A percentile compares a stretch with the other conserved stretches of the same genome.
Conservation (phyloP, 2,888 invertebrate species). For the Zaprionus lineosus region DNA sequence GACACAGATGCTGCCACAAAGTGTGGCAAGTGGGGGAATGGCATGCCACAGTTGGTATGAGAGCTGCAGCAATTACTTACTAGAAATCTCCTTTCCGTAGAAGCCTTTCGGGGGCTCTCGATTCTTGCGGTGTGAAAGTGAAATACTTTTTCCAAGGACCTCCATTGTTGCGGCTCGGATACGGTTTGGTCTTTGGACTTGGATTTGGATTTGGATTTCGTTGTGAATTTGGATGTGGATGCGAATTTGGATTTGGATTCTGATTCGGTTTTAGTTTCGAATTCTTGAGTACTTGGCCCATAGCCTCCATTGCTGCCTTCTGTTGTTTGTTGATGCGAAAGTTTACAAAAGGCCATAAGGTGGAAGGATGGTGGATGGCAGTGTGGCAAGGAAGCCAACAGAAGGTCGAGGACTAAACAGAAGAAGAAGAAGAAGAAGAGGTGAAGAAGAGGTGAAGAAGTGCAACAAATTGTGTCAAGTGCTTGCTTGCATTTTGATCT, state of each 20-base stretch:
- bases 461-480: constrained; percentile 62
- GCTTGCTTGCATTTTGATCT: constrained; percentile 52
- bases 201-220: too few relatives aligned
- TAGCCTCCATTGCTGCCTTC: not conserved
- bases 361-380: too few relatives aligned
- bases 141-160: constrained; percentile 70
- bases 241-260: too few relatives aligned
- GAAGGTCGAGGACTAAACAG: too few relatives aligned
- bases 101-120: constrained; percentile 36
- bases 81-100: constrained; percentile 58
- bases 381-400: too few relatives aligned
- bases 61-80: constrained; percentile 73
- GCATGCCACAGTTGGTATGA: constrained; percentile 32
- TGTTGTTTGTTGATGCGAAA: constrained; percentile 39
- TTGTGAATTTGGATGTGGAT: too few relatives aligned
- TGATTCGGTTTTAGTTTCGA: too few relatives aligned
- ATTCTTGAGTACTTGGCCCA: too few relatives aligned
- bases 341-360: constrained; percentile 31
- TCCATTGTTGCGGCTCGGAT: constrained; percentile 63
- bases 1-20: not conserved
- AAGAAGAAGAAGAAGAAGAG: not conserved
- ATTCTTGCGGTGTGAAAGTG: constrained; percentile 68
- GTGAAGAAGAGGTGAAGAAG: constrained; percentile 1
- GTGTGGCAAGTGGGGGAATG: constrained; percentile 19
- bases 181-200: constrained; percentile 3